Evolutionary conservation across 2,797 vertebrate genomes (phyloP).

Genomic region (Australoheros facetus): DNA sequence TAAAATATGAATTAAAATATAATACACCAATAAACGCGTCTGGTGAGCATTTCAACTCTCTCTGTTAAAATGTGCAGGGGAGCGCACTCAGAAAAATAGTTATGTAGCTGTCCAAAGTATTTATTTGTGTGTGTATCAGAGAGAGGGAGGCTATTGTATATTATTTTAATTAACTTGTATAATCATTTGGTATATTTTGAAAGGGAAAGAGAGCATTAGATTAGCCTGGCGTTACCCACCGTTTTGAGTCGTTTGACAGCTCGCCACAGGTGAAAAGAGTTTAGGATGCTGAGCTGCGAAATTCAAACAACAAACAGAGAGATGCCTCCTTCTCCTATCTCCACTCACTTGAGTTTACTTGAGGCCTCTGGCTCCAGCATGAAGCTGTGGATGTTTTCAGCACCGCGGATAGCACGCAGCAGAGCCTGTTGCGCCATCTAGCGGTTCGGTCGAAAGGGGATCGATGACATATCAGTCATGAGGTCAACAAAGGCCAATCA

Average conservation of each 20-base stretch:
- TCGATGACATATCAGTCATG: not conserved
- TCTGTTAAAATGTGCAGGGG: not conserved
- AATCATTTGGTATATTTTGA: not conserved
- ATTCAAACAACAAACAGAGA: conserved; percentile 9
- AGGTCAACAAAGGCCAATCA: not conserved
- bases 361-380: not conserved
- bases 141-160: not conserved
- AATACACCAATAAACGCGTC: not conserved
- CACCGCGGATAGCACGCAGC: conserved; percentile 76
- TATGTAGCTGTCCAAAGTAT: not conserved
- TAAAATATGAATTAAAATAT: not conserved
- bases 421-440: conserved; percentile 24
- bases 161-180: not conserved
- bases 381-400: conserved; percentile 64
- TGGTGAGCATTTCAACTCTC: not conserved
- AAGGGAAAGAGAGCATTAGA: not conserved
- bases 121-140: not conserved
- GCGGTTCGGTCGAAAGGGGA: conserved; percentile 25
- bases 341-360: not conserved
- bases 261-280: not conserved
- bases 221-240: not conserved
- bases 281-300: conserved; percentile 17
- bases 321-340: not conserved
- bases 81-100: not conserved
- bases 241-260: not conserved